phyloP scores from a whole-genome alignment of 2,113 vertebrate species.

The Poeciliopsis retropinna region DNA sequence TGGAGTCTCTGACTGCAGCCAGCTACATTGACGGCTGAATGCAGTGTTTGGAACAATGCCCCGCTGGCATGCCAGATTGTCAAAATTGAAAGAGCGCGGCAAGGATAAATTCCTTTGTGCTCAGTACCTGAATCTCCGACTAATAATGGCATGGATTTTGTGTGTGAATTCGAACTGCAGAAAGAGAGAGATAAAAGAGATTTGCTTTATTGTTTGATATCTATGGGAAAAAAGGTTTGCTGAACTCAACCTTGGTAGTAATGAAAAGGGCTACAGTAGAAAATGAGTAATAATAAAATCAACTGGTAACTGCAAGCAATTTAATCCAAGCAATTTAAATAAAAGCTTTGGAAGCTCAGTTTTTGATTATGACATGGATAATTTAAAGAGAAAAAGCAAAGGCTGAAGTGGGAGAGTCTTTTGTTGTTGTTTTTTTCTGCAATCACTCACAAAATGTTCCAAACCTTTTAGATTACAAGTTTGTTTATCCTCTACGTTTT shows the following conservation, averaged over 20 bases:
- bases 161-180: neutral
- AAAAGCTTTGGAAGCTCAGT: too few relatives aligned
- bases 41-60: conserved; percentile 24
- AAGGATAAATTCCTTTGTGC: conserved; percentile 23
- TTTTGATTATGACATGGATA: too few relatives aligned
- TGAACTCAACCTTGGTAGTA: conserved; percentile 21
- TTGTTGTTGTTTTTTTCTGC: too few relatives aligned
- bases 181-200: neutral
- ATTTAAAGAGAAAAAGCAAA: too few relatives aligned
- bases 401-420: too few relatives aligned
- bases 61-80: conserved; percentile 44
- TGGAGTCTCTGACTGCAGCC: conserved; percentile 27
- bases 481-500: too few relatives aligned
- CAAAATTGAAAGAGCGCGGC: conserved; percentile 31
- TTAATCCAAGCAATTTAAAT: too few relatives aligned
- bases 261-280: conserved; percentile 23
- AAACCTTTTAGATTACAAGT: too few relatives aligned
- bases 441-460: too few relatives aligned
- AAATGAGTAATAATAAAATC: too few relatives aligned
- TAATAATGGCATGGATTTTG: conserved; percentile 17
- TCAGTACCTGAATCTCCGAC: conserved; percentile 13
- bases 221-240: conserved; percentile 20
- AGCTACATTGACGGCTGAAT: conserved; percentile 18
- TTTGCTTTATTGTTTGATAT: neutral
- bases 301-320: too few relatives aligned